Evolutionary conservation across 2,797 vertebrate genomes (phyloP).

Genomic region (Graptemys geographica): DNA sequence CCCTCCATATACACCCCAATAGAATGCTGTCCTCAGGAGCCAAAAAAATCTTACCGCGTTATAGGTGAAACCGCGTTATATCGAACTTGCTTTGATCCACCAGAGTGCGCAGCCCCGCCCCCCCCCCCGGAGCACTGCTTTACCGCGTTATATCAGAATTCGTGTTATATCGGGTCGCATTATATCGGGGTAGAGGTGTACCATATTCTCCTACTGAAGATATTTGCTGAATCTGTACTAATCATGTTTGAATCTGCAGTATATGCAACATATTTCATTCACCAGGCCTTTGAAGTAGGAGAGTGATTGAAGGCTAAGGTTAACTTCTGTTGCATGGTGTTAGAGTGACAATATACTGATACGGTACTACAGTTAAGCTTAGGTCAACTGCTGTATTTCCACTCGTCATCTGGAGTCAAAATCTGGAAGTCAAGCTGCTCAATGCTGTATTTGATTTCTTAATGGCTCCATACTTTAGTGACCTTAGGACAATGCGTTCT

Average conservation of each 20-base stretch:
- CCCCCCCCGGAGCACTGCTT: too few species aligned
- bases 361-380: fast-evolving
- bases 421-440: not conserved
- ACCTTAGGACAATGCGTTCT: not conserved
- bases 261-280: not conserved
- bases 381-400: not conserved
- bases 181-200: not conserved
- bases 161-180: too few species aligned
- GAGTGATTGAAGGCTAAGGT: not conserved
- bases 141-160: too few species aligned
- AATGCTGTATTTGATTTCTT: not conserved
- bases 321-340: not conserved
- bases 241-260: not conserved
- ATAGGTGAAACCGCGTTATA: too few species aligned
- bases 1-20: not conserved
- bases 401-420: not conserved
- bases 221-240: fast-evolving
- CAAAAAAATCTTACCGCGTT: too few species aligned
- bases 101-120: too few species aligned
- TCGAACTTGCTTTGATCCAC: too few species aligned
- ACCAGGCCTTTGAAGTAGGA: too few species aligned
- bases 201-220: not conserved
- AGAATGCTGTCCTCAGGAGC: too few species aligned
- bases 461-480: not conserved
- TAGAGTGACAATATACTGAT: not conserved